A percentile compares a stretch with the other conserved stretches of the same genome.
These are phyloP conservation scores for Biston betularia DNA, from an alignment of 2,888 invertebrate genomes.

Conservation along the genomic window DNA sequence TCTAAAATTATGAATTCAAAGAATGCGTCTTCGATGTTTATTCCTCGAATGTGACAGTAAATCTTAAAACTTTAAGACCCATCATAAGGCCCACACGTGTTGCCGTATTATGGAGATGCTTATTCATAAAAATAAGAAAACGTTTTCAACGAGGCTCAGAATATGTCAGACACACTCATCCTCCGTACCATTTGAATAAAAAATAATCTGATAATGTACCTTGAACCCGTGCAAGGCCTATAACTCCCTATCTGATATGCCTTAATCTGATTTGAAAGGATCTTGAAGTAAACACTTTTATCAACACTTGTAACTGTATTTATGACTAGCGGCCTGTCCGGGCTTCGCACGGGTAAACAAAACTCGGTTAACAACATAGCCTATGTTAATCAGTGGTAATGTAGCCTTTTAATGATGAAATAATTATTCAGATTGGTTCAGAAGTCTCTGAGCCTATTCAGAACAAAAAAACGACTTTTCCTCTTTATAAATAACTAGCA, in stretches of 20 bases:
- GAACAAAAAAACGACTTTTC: no score
- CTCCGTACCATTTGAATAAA: slow-evolving; percentile 36
- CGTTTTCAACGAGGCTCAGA: slow-evolving; percentile 39
- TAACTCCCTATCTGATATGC: slow-evolving; percentile 26
- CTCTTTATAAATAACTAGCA: no score
- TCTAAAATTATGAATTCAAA: slow-evolving; percentile 27
- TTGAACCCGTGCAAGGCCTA: slow-evolving; percentile 17
- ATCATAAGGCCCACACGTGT: slow-evolving; percentile 43
- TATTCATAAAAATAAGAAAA: slow-evolving; percentile 44
- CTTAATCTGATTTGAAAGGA: slow-evolving; percentile 37
- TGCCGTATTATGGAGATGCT: slow-evolving; percentile 35
- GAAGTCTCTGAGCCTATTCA: no score
- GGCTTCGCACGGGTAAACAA: no score
- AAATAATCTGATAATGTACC: slow-evolving; percentile 39
- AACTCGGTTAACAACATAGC: no score
- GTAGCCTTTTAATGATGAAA: no score
- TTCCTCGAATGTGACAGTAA: slow-evolving; percentile 36
- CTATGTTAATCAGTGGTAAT: no score
- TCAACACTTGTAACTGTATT: background rate
- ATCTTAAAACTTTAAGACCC: slow-evolving; percentile 38
- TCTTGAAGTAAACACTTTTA: slow-evolving; percentile 5
- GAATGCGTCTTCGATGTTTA: slow-evolving; percentile 32
- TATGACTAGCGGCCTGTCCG: no score
- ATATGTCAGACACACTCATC: slow-evolving; percentile 35
- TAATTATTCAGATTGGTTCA: no score